Percentiles rank a stretch among this genome's conserved stretches.
These are phyloP conservation scores for Saccostrea cuccullata DNA, from an alignment of 1,140 invertebrate genomes.

Conservation along the genomic window DNA sequence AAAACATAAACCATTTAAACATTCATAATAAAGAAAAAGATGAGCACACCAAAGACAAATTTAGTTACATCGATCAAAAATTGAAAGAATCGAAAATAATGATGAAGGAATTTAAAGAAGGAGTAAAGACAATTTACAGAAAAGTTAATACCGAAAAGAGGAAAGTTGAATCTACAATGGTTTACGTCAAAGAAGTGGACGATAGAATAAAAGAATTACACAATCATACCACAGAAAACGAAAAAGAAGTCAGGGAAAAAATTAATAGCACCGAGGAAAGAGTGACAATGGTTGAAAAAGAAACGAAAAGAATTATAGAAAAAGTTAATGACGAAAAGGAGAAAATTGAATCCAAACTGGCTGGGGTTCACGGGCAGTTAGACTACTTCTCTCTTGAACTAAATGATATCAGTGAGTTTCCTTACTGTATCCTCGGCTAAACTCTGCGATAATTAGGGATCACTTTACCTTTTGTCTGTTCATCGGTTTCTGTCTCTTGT, in stretches of 20 bases:
- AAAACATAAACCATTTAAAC: too few species aligned
- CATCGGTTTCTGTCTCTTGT: too few species aligned
- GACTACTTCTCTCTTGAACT: background rate
- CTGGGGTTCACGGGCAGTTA: background rate
- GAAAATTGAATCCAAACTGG: background rate
- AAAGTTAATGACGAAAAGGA: conserved; percentile 36
- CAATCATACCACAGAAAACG: conserved; percentile 45
- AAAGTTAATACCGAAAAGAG: background rate
- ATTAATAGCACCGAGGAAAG: background rate
- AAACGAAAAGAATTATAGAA: conserved; percentile 20
- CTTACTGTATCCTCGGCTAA: background rate
- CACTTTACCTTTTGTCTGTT: too few species aligned
- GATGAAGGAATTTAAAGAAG: background rate
- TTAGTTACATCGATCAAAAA: background rate
- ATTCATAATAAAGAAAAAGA: background rate
- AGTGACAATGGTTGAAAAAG: background rate
- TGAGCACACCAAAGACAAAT: background rate
- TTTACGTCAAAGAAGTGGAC: background rate
- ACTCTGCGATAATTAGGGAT: too few species aligned
- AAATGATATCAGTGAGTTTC: conserved; percentile 34
- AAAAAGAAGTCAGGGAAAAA: conserved; percentile 39
- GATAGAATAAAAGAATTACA: conserved; percentile 30
- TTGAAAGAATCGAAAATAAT: background rate
- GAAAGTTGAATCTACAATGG: background rate
- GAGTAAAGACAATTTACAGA: background rate